Evolutionary conservation across 37 sponge, comb jelly and placozoan genomes (phyloP).

Genomic region (Oscarella lobularis): DNA sequence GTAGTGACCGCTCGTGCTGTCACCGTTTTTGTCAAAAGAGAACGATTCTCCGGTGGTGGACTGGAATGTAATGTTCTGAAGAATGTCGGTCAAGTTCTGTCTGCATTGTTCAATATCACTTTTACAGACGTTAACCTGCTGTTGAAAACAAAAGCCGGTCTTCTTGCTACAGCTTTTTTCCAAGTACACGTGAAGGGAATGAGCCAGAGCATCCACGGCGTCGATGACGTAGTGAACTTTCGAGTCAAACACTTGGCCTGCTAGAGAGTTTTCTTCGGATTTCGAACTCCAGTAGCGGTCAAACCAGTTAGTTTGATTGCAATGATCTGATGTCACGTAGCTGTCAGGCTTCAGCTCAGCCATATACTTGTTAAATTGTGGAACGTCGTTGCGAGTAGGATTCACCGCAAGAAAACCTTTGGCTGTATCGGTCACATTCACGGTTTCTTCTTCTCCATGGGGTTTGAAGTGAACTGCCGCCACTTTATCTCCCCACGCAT

Average conservation of each 20-base stretch:
- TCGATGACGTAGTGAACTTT: constrained; percentile 61
- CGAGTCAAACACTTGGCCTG: constrained; percentile 32
- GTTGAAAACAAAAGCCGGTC: neutral
- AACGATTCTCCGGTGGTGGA: constrained; percentile 21
- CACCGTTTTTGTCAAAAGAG: constrained; percentile 40
- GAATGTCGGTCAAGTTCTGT: neutral
- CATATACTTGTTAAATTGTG: constrained; percentile 43
- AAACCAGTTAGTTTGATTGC: constrained; percentile 74
- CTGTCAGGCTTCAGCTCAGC: constrained; percentile 29
- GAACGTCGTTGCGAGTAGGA: neutral
- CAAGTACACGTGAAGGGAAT: constrained; percentile 43
- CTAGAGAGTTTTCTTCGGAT: neutral
- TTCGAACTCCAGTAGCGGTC: constrained; percentile 45
- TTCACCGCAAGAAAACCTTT: constrained; percentile 23
- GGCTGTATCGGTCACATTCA: neutral
- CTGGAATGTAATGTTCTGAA: constrained; percentile 32
- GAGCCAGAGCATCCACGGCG: constrained; percentile 63
- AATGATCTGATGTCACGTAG: constrained; percentile 20
- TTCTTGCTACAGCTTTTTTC: constrained; percentile 33
- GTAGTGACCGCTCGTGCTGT: constrained; percentile 29
- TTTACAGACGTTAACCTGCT: neutral
- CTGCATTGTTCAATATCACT: neutral
- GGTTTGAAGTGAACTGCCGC: neutral
- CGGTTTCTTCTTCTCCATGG: neutral
- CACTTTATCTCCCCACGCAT: constrained; percentile 52